These are phyloP conservation scores for Xanthia icteritia DNA, from an alignment of 2,888 invertebrate species.

Conservation along the genomic window DNA sequence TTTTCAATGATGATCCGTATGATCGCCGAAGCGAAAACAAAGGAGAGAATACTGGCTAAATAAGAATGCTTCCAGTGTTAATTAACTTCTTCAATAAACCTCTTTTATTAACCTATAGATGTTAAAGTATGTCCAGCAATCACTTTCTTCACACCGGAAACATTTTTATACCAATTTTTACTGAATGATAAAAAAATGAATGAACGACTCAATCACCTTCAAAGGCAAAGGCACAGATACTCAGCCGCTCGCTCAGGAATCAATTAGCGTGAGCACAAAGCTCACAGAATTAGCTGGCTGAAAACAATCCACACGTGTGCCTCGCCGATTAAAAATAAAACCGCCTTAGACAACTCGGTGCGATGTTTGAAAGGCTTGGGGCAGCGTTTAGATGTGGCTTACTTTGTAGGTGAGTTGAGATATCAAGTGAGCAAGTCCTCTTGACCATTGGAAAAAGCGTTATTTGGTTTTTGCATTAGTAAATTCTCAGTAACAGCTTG, in stretches of 20 bases:
- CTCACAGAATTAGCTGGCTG: constrained; percentile 79
- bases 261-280: constrained; percentile 85
- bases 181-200: constrained; percentile 18
- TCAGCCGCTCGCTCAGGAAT: constrained; percentile 82
- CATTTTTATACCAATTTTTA: constrained; percentile 39
- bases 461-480: not conserved
- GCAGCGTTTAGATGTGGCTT: constrained; percentile 66
- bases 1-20: not conserved
- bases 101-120: constrained; percentile 28
- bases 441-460: not conserved
- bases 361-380: constrained; percentile 76
- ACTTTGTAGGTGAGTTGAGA: not conserved
- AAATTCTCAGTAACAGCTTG: not conserved
- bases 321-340: constrained; percentile 84
- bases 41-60: not conserved
- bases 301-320: constrained; percentile 79
- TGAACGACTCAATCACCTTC: constrained; percentile 79
- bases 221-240: constrained; percentile 74
- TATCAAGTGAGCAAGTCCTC: constrained; percentile 18
- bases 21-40: not conserved
- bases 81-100: constrained; percentile 27
- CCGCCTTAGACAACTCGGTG: constrained; percentile 75
- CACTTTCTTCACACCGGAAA: constrained; percentile 44
- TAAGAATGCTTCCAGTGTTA: constrained; percentile 3
- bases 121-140: constrained; percentile 48